A percentile compares a stretch with the other conserved stretches of the same genome.
phyloP scores from a whole-genome alignment of 2,797 vertebrate genomes.

The Crax fasciolata region DNA sequence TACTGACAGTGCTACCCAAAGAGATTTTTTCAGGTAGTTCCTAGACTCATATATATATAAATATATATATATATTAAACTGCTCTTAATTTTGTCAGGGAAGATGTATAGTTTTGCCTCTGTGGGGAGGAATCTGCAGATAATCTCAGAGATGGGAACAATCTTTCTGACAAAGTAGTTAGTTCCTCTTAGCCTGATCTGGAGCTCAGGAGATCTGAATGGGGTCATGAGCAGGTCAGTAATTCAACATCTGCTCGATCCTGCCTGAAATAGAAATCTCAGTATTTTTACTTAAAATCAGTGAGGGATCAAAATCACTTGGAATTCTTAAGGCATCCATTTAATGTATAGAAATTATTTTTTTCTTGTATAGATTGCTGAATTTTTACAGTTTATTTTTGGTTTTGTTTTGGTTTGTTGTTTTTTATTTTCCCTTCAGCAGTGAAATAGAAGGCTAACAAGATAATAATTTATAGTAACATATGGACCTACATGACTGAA shows the following conservation, averaged over 20 bases:
- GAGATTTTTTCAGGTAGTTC: not conserved
- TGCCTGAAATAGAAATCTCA: not conserved
- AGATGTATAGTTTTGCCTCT: not conserved
- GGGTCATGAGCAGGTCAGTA: not conserved
- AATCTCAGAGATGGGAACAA: fast-evolving
- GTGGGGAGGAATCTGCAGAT: not conserved
- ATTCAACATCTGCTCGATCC: not conserved
- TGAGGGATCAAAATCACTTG: not conserved
- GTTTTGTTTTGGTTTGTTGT: not conserved
- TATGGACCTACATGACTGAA: not conserved
- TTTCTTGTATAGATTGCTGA: not conserved
- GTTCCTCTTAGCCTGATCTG: not conserved
- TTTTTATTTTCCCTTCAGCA: fast-evolving
- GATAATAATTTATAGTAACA: not conserved
- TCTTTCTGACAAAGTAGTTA: fast-evolving
- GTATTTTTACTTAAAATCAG: not conserved
- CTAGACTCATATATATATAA: too few relatives aligned
- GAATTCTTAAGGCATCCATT: not conserved
- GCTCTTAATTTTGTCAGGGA: not conserved
- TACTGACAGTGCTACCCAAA: not conserved
- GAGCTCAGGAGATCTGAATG: fast-evolving
- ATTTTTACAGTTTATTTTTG: not conserved
- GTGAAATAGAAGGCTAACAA: not conserved
- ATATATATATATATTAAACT: not conserved
- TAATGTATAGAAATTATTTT: not conserved